A percentile compares a stretch with the other conserved stretches of the same genome.
Evolutionary conservation across 1,140 invertebrate genomes (phyloP).

Genomic region (Macrobrachium nipponense): DNA sequence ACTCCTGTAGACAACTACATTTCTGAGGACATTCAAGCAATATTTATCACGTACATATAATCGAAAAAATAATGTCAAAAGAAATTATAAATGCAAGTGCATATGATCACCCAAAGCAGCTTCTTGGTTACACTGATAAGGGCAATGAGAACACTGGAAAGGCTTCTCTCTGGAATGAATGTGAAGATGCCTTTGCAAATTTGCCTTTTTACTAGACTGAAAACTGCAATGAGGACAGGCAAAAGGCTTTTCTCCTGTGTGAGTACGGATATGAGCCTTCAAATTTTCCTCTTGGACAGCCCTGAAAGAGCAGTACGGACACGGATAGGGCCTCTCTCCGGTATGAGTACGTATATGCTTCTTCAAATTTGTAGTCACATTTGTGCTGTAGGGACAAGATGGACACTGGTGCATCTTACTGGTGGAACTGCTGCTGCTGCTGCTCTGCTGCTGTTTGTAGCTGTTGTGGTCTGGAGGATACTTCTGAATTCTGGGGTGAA

Average conservation of each 20-base stretch:
- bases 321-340: constrained; percentile 45
- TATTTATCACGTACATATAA: no score
- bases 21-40: no score
- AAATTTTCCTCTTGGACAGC: constrained; percentile 50
- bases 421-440: neutral
- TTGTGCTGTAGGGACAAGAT: constrained; percentile 53
- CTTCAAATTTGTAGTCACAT: constrained; percentile 50
- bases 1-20: no score
- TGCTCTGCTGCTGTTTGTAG: no score
- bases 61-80: no score
- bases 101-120: constrained; percentile 29
- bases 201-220: constrained; percentile 50
- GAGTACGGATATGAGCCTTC: constrained; percentile 50
- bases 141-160: constrained; percentile 29
- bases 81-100: constrained; percentile 11
- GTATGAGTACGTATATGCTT: constrained; percentile 51
- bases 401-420: constrained; percentile 54
- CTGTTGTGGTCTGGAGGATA: no score
- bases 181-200: constrained; percentile 44
- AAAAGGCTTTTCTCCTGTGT: constrained; percentile 51
- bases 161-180: constrained; percentile 36
- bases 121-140: constrained; percentile 29
- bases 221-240: constrained; percentile 49
- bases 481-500: no score
- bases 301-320: constrained; percentile 45